Evolutionary conservation across 2,888 invertebrate genomes (phyloP).

Genomic region (Eretmocerus hayati): DNA sequence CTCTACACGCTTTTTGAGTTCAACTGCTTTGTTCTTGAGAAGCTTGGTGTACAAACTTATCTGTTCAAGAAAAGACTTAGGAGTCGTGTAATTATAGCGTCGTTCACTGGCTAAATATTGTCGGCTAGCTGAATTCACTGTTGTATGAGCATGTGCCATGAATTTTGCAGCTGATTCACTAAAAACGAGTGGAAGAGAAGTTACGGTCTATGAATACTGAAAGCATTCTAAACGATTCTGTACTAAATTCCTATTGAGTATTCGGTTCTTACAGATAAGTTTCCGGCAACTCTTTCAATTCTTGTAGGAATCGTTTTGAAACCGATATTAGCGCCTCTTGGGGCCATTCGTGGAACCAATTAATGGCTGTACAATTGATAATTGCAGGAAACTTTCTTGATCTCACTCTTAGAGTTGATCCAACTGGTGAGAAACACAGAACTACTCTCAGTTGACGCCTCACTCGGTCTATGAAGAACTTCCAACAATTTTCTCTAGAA

Average conservation of each 20-base stretch:
- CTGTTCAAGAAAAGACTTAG: constrained; percentile 93
- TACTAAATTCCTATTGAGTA: neutral
- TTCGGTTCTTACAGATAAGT: constrained; percentile 39
- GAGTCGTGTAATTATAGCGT: constrained; percentile 94
- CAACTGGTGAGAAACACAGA: constrained; percentile 96
- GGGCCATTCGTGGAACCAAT: constrained; percentile 99
- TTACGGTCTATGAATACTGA: neutral
- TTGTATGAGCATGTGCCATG: constrained; percentile 91
- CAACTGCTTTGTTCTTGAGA: constrained; percentile 73
- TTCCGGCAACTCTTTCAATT: constrained; percentile 72
- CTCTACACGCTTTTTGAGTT: constrained; percentile 77
- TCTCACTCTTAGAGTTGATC: constrained; percentile 83
- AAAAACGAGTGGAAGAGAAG: no score
- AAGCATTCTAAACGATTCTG: neutral
- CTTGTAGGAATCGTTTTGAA: constrained; percentile 78
- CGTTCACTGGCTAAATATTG: constrained; percentile 83
- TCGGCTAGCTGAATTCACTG: constrained; percentile 84
- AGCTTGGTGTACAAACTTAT: constrained; percentile 87
- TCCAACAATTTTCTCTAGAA: constrained; percentile 94
- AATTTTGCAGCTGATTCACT: constrained; percentile 83
- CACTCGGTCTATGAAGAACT: constrained; percentile 93
- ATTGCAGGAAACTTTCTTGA: constrained; percentile 94
- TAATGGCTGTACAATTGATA: constrained; percentile 90
- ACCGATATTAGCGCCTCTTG: constrained; percentile 94
- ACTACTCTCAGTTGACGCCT: constrained; percentile 84